These are phyloP conservation scores for Heloderma charlesbogerti DNA, from an alignment of 2,113 vertebrate species.

Conservation along the genomic window DNA sequence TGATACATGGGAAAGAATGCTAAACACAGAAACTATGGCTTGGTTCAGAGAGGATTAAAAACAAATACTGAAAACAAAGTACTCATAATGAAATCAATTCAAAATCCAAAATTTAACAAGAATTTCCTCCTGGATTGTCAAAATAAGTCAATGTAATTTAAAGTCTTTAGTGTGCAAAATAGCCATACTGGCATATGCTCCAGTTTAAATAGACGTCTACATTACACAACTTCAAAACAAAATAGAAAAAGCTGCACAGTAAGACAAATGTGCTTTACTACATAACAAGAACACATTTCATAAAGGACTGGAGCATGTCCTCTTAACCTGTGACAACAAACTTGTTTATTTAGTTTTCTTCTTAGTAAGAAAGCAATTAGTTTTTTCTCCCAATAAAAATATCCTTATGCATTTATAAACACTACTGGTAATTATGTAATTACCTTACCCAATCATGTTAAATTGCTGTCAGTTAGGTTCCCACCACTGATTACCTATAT, in stretches of 20 bases:
- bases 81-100: background rate
- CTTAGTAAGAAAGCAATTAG: conserved; percentile 88
- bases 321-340: conserved; percentile 78
- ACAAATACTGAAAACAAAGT: background rate
- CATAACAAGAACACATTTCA: conserved; percentile 63
- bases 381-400: conserved; percentile 85
- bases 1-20: background rate
- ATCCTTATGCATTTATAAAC: conserved; percentile 84
- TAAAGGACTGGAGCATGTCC: conserved; percentile 74
- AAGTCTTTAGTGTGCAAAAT: background rate
- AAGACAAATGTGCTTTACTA: conserved; percentile 51
- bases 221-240: conserved; percentile 23
- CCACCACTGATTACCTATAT: conserved; percentile 78
- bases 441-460: conserved; percentile 87
- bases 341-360: conserved; percentile 79
- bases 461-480: conserved; percentile 82
- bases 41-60: conserved; percentile 1
- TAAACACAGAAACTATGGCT: background rate
- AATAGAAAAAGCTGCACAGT: conserved; percentile 40
- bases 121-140: background rate
- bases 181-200: conserved; percentile 1
- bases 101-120: conserved; percentile 1
- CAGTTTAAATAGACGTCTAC: background rate
- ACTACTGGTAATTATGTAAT: conserved; percentile 89
- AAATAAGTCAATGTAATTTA: background rate